Evolutionary conservation across 2,113 vertebrate genomes (phyloP).

Genomic region (Noturus placidus): DNA sequence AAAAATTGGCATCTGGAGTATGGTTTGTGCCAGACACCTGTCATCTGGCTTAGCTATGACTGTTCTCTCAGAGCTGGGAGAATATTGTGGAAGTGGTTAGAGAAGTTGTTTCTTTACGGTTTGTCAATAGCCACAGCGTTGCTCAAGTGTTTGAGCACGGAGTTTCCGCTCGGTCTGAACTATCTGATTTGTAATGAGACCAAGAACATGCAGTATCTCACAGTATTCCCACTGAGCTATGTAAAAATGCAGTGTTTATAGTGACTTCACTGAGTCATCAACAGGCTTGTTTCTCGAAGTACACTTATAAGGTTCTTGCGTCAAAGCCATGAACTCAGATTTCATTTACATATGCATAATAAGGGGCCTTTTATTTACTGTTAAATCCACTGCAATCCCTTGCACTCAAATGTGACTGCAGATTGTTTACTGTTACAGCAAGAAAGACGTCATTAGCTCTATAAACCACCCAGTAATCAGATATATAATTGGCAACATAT

Average conservation of each 20-base stretch:
- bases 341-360: background rate
- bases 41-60: background rate
- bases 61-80: background rate
- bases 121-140: conserved; percentile 32
- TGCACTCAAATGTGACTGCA: background rate
- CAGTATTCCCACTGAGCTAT: conserved; percentile 15
- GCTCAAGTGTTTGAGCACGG: conserved; percentile 21
- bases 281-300: conserved; percentile 17
- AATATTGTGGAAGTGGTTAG: conserved; percentile 18
- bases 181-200: background rate
- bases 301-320: background rate
- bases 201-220: background rate
- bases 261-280: conserved; percentile 7
- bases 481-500: background rate
- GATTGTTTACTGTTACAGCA: background rate
- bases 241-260: conserved; percentile 29
- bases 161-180: conserved; percentile 22
- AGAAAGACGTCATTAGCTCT: background rate
- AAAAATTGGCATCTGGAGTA: conserved; percentile 24
- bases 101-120: background rate
- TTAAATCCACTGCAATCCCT: background rate
- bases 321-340: conserved; percentile 4
- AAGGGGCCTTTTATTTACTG: background rate
- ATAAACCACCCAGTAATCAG: background rate
- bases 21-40: conserved; percentile 48